A percentile compares a stretch with the other conserved stretches of the same genome.
Conservation (phyloP, 2,113 vertebrate species). For the Calcarius ornatus region DNA sequence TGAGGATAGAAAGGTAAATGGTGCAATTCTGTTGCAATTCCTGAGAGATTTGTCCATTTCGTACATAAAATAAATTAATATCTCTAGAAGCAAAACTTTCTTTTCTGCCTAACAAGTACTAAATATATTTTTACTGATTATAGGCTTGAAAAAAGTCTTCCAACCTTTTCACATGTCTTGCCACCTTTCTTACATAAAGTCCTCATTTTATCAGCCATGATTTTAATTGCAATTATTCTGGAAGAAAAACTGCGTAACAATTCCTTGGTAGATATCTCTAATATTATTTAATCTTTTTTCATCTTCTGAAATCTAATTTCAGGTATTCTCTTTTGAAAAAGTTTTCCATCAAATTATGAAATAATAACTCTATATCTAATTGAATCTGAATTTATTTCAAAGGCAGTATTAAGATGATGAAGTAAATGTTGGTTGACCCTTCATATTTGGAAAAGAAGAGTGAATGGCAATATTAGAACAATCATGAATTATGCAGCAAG, state of each 20-base stretch:
- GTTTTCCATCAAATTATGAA: background rate
- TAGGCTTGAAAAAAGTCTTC: background rate
- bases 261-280: background rate
- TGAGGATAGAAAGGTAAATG: background rate
- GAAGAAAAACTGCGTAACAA: background rate
- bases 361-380: background rate
- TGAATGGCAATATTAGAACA: background rate
- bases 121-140: background rate
- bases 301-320: background rate
- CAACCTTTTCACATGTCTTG: background rate
- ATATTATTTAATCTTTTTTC: background rate
- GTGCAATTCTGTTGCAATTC: background rate
- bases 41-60: background rate
- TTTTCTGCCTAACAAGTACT: background rate
- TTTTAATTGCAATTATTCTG: background rate
- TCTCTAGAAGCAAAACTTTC: background rate
- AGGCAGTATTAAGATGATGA: background rate
- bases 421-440: background rate
- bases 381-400: background rate
- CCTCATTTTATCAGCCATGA: background rate
- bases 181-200: background rate
- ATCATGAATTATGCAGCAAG: background rate
- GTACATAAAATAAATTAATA: background rate
- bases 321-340: background rate
- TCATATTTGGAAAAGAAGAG: background rate